Evolutionary conservation across 1,140 invertebrate species (phyloP).

Genomic region (Drosophila yakuba): DNA sequence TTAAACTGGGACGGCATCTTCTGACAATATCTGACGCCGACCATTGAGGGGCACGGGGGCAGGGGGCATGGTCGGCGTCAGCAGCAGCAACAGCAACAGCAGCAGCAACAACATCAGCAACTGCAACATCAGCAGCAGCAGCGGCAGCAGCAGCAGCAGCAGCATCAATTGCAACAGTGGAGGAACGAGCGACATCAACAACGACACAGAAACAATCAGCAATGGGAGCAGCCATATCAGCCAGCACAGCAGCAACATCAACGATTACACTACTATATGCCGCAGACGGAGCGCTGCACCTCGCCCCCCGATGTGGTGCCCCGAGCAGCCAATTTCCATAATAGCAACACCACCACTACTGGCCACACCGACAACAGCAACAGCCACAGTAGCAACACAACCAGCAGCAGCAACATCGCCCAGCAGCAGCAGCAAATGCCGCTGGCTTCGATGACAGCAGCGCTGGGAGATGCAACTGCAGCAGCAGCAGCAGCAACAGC

Average conservation of each 20-base stretch:
- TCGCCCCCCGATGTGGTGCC: slow-evolving; percentile 80
- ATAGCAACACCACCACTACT: slow-evolving; percentile 44
- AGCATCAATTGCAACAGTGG: slow-evolving; percentile 13
- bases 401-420: slow-evolving; percentile 16
- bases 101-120: slow-evolving; percentile 12
- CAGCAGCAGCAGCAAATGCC: slow-evolving; percentile 28
- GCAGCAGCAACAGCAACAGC: slow-evolving; percentile 40
- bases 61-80: slow-evolving; percentile 58
- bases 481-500: slow-evolving; percentile 10
- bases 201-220: slow-evolving; percentile 75
- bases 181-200: slow-evolving; percentile 45
- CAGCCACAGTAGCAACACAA: slow-evolving; percentile 25
- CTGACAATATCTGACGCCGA: slow-evolving; percentile 83
- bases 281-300: slow-evolving; percentile 70
- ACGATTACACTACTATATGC: slow-evolving; percentile 68
- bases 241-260: slow-evolving; percentile 60
- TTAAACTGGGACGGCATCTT: slow-evolving; percentile 84
- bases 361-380: slow-evolving; percentile 17
- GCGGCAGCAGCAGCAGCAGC: slow-evolving; percentile 29
- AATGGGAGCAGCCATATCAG: slow-evolving; percentile 73
- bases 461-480: slow-evolving; percentile 29
- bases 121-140: slow-evolving; percentile 27
- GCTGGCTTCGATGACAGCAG: slow-evolving; percentile 33
- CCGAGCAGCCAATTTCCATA: slow-evolving; percentile 78
- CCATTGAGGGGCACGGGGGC: slow-evolving; percentile 34